Conservation (phyloP, 1,140 invertebrate species). For the Tetramorium alpestre region DNA sequence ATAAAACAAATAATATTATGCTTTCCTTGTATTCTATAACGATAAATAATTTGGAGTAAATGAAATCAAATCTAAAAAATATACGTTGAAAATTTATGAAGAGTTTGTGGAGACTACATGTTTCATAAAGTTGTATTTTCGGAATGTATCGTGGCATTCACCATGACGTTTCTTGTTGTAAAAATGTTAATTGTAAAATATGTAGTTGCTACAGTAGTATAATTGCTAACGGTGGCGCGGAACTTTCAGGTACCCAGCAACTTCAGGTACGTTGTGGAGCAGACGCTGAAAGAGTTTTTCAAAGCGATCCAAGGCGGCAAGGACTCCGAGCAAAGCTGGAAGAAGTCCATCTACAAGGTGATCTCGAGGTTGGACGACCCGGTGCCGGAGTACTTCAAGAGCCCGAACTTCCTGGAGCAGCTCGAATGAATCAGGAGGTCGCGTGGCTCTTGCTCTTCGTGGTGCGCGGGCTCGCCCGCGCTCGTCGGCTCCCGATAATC, state of each 20-base stretch:
- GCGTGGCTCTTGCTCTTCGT: slow-evolving; percentile 79
- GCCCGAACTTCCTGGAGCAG: slow-evolving; percentile 99
- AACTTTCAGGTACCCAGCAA: slow-evolving; percentile 95
- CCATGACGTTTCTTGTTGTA: neutral
- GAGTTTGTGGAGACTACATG: neutral
- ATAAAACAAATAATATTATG: neutral
- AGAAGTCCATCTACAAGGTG: slow-evolving; percentile 99
- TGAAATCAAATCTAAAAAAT: neutral
- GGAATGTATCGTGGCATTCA: neutral
- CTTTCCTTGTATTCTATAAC: neutral
- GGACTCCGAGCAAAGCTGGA: slow-evolving; percentile 99
- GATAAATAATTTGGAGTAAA: neutral
- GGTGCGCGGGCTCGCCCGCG: slow-evolving; percentile 74
- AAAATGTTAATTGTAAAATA: neutral
- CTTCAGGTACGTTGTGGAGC: slow-evolving; percentile 98
- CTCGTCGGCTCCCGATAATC: slow-evolving; percentile 72
- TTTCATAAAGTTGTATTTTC: neutral
- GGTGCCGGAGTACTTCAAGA: slow-evolving; percentile 99
- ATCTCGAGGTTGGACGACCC: slow-evolving; percentile 99
- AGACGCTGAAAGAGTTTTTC: slow-evolving; percentile 99
- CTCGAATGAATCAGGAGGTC: slow-evolving; percentile 92
- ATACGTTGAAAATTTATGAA: neutral
- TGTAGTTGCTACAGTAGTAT: neutral
- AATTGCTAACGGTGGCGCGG: slow-evolving; percentile 3
- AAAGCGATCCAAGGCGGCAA: slow-evolving; percentile 98